phyloP scores from a whole-genome alignment of 2,888 invertebrate genomes.

The Meandrusa payeni region DNA sequence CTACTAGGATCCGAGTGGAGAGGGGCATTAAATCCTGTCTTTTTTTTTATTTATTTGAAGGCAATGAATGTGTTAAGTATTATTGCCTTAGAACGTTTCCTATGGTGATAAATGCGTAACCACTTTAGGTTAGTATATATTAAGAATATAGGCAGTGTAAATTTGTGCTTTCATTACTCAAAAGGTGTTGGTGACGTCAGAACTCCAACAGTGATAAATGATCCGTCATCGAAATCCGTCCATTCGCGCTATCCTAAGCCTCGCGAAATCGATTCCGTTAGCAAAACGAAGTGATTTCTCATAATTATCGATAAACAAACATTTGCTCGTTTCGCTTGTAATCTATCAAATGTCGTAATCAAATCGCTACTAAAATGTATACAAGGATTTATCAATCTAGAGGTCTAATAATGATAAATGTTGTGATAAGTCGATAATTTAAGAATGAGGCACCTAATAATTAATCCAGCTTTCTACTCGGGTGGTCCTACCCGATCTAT shows the following conservation, averaged over 20 bases:
- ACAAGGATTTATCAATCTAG: slow-evolving; percentile 1
- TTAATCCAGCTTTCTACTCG: neutral
- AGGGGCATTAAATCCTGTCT: too few relatives aligned
- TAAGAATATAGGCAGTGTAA: too few relatives aligned
- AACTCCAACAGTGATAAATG: slow-evolving; percentile 6
- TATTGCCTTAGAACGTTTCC: too few relatives aligned
- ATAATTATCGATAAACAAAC: slow-evolving; percentile 3
- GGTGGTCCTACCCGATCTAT: slow-evolving; percentile 1
- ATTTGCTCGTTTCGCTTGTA: neutral
- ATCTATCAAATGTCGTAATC: slow-evolving; percentile 8
- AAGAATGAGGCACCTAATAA: neutral
- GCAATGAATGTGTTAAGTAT: too few relatives aligned
- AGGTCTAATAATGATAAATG: slow-evolving; percentile 3
- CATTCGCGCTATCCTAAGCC: neutral
- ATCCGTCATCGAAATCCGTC: slow-evolving; percentile 2
- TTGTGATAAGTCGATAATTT: slow-evolving; percentile 12
- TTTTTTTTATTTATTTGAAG: too few relatives aligned
- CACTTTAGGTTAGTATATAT: too few relatives aligned
- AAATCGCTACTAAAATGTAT: neutral
- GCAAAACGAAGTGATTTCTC: neutral
- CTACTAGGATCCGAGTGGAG: too few relatives aligned
- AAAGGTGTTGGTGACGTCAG: slow-evolving; percentile 3
- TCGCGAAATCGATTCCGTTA: neutral
- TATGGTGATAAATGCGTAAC: too few relatives aligned
- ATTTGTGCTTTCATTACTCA: too few relatives aligned